Conservation (phyloP, 2,797 vertebrate genomes). For the Eutrigla gurnardus region DNA sequence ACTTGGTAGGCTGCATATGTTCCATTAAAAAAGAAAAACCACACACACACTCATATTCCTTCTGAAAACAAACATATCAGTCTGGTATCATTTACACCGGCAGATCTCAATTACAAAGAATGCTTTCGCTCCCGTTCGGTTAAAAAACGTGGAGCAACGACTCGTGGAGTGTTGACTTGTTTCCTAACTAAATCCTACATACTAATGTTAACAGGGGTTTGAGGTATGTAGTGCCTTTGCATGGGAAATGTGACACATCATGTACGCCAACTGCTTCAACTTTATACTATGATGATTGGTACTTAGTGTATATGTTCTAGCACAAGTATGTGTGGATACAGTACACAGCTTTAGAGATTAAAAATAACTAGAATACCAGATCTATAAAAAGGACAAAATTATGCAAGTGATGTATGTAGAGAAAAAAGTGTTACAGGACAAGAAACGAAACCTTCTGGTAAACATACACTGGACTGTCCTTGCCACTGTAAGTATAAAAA, state of each 20-base stretch:
- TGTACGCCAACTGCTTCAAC: constrained; percentile 50
- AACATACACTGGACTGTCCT: constrained; percentile 6
- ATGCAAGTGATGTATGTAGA: constrained; percentile 11
- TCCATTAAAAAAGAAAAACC: constrained; percentile 36
- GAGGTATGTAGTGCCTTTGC: constrained; percentile 72
- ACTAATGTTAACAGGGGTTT: constrained; percentile 47
- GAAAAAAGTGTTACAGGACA: constrained; percentile 41
- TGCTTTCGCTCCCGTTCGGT: constrained; percentile 51
- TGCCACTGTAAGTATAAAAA: constrained; percentile 13
- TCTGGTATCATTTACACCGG: constrained; percentile 40
- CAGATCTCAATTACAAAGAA: constrained; percentile 42
- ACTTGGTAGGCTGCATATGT: constrained; percentile 73
- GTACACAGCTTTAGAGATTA: constrained; percentile 27
- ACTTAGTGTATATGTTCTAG: constrained; percentile 42
- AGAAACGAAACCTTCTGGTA: constrained; percentile 34
- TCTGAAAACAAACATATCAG: constrained; percentile 65
- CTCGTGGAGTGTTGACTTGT: constrained; percentile 25
- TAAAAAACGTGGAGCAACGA: constrained; percentile 37
- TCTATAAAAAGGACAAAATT: neutral
- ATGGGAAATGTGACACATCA: constrained; percentile 45
- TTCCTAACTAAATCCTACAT: constrained; percentile 32
- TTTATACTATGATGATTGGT: constrained; percentile 30
- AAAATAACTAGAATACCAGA: constrained; percentile 17
- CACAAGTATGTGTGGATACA: constrained; percentile 25
- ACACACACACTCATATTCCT: constrained; percentile 59